phyloP scores from a whole-genome alignment of 2,113 vertebrate genomes.

The Grallaria varia region DNA sequence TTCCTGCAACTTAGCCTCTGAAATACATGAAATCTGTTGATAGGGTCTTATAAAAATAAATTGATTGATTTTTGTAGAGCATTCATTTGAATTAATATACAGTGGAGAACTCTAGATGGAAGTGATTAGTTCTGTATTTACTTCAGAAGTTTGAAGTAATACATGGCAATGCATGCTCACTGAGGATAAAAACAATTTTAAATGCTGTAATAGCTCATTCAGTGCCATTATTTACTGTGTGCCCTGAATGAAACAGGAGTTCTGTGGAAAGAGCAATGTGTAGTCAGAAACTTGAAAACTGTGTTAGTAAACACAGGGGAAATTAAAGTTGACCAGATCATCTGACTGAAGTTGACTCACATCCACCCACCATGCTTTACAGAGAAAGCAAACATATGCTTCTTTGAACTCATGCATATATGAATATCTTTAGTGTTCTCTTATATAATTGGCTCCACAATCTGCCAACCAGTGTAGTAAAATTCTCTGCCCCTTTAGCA shows the following conservation, averaged over 20 bases:
- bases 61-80: not conserved
- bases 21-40: not conserved
- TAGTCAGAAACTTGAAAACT: constrained; percentile 10
- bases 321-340: constrained; percentile 54
- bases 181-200: not conserved
- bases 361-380: constrained; percentile 21
- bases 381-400: constrained; percentile 41
- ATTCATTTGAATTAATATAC: not conserved
- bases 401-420: constrained; percentile 23
- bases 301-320: constrained; percentile 13
- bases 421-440: not conserved
- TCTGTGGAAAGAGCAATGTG: constrained; percentile 13
- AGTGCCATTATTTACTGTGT: not conserved
- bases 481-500: not conserved
- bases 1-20: not conserved
- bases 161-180: not conserved
- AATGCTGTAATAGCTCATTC: not conserved
- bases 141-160: not conserved
- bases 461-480: not conserved
- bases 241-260: not conserved
- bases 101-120: not conserved
- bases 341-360: constrained; percentile 44
- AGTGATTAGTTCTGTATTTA: not conserved
- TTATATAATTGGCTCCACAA: not conserved
- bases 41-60: not conserved